phyloP scores from a whole-genome alignment of 2,113 vertebrate species.

The Seriola quinqueradiata region DNA sequence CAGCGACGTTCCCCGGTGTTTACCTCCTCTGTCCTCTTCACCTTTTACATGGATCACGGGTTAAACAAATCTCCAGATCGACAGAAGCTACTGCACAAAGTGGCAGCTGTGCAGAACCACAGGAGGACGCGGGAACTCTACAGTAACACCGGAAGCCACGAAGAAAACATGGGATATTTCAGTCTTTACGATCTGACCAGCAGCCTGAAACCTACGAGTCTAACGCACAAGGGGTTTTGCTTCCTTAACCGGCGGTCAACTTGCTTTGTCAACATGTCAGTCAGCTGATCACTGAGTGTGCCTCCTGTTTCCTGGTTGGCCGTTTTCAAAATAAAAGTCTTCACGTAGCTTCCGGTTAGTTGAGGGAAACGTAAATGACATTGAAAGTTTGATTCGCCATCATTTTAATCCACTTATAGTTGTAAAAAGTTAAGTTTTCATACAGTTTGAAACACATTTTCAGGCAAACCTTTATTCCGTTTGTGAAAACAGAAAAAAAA shows the following conservation, averaged over 20 bases:
- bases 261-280: constrained; percentile 58
- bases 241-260: constrained; percentile 3
- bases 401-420: no score
- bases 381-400: no score
- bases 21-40: background rate
- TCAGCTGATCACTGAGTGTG: constrained; percentile 73
- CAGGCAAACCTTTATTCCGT: no score
- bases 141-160: no score
- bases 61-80: no score
- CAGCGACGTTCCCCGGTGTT: background rate
- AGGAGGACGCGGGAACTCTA: no score
- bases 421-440: no score
- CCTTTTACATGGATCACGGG: constrained; percentile 18
- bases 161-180: background rate
- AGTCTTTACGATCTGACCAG: background rate
- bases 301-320: constrained; percentile 29
- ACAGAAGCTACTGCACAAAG: background rate
- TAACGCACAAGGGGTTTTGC: background rate
- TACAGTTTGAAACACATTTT: no score
- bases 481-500: no score
- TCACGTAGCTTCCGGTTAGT: no score
- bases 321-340: constrained; percentile 75
- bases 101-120: background rate
- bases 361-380: no score
- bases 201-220: no score